Percentiles rank a stretch among this genome's conserved stretches.
phyloP scores from a whole-genome alignment of 2,888 invertebrate genomes.

The Ceramica pisi region DNA sequence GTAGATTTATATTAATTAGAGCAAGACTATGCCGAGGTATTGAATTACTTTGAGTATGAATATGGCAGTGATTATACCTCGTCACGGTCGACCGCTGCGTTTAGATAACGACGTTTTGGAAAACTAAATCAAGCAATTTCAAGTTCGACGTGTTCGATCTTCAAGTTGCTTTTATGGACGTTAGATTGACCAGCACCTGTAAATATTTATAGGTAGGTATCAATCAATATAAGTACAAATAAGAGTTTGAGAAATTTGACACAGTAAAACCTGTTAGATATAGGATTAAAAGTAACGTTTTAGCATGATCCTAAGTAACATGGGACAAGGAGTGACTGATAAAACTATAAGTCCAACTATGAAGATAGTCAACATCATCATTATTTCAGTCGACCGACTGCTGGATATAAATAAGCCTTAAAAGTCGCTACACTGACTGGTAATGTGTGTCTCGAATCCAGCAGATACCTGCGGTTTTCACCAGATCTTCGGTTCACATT shows the following conservation, averaged over 20 bases:
- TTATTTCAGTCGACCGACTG: too few relatives aligned
- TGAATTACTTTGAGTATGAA: slow-evolving; percentile 38
- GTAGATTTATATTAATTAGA: slow-evolving; percentile 53
- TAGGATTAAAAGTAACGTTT: not conserved
- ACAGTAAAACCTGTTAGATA: not conserved
- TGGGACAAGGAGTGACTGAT: not conserved
- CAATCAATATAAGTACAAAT: not conserved
- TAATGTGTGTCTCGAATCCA: too few relatives aligned
- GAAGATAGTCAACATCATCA: too few relatives aligned
- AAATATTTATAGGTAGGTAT: too few relatives aligned
- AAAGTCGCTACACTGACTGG: too few relatives aligned
- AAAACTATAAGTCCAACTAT: not conserved
- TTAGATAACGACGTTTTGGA: slow-evolving; percentile 22
- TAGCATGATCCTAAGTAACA: not conserved
- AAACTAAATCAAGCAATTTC: too few relatives aligned
- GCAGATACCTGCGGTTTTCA: too few relatives aligned
- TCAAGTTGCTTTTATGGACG: not conserved
- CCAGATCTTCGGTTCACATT: too few relatives aligned
- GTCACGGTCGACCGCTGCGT: slow-evolving; percentile 19
- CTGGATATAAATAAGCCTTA: too few relatives aligned
- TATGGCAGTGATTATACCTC: slow-evolving; percentile 30
- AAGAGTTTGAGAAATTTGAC: not conserved
- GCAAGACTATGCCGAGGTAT: slow-evolving; percentile 47
- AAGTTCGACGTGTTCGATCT: not conserved
- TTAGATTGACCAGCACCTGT: not conserved